Conservation (phyloP, 2,113 vertebrate genomes). For the Odocoileus hemionus region DNA sequence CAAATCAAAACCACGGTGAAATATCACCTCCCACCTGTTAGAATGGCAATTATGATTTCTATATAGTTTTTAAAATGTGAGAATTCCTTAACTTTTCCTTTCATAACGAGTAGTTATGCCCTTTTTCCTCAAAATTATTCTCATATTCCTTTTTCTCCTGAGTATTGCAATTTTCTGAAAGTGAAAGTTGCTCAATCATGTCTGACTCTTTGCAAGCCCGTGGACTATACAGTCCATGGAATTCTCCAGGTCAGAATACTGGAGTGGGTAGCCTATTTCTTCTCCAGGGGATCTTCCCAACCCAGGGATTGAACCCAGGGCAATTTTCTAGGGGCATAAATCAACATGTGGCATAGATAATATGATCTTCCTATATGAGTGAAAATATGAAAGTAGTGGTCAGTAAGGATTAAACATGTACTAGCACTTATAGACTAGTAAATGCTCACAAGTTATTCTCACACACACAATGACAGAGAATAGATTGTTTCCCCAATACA, state of each 20-base stretch:
- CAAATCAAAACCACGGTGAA: not conserved
- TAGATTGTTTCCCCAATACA: not conserved
- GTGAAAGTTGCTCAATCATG: not conserved
- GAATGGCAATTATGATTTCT: not conserved
- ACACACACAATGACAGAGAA: not conserved
- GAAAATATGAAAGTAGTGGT: not conserved
- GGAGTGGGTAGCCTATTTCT: not conserved
- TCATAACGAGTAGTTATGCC: not conserved
- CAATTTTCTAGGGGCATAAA: not conserved
- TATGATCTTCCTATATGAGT: not conserved
- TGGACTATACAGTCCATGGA: not conserved
- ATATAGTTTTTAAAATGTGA: not conserved
- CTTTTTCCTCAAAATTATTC: not conserved
- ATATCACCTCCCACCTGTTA: not conserved
- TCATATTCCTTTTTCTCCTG: not conserved
- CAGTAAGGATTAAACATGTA: not conserved
- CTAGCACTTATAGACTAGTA: not conserved
- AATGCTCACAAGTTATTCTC: not conserved
- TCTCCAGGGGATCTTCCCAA: not conserved
- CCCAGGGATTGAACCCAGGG: not conserved
- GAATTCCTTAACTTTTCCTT: not conserved
- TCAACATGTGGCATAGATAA: not conserved
- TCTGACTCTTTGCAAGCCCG: not conserved
- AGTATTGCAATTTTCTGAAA: not conserved
- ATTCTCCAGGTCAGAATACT: not conserved